These are phyloP conservation scores for Carassius carassius DNA, from an alignment of 2,113 vertebrate species.

Conservation along the genomic window DNA sequence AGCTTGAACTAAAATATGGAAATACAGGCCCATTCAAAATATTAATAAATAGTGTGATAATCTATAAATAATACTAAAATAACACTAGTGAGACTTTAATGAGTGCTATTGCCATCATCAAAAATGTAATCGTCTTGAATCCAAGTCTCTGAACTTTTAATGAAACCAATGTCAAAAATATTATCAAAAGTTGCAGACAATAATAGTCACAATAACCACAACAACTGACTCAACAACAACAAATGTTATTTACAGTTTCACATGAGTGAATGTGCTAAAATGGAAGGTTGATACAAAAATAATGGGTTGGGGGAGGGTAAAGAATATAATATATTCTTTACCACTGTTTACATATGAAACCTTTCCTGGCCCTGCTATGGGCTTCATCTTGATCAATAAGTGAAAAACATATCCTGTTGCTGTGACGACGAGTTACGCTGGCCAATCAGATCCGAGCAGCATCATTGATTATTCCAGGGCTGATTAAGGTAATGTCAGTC, in stretches of 20 bases:
- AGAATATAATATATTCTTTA: too few relatives aligned
- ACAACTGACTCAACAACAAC: background rate
- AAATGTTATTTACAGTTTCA: background rate
- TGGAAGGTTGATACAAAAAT: too few relatives aligned
- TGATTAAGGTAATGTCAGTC: constrained; percentile 36
- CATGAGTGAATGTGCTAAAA: background rate
- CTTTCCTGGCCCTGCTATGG: background rate
- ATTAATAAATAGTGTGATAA: background rate
- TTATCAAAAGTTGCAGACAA: background rate
- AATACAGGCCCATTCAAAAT: background rate
- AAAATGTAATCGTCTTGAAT: background rate
- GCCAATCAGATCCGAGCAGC: constrained; percentile 38
- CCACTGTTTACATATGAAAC: background rate
- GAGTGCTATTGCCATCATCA: background rate
- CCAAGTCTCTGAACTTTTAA: background rate
- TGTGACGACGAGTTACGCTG: constrained; percentile 14
- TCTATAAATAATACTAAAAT: background rate
- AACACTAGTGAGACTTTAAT: background rate
- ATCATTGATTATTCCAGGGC: constrained; percentile 39
- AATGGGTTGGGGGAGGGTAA: too few relatives aligned
- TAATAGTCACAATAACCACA: background rate
- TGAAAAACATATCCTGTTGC: background rate
- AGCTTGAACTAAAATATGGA: background rate
- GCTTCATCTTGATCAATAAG: constrained; percentile 9
- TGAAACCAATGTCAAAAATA: background rate